phyloP scores from a whole-genome alignment of 2,888 invertebrate genomes.

The Watsonalla cultraria region DNA sequence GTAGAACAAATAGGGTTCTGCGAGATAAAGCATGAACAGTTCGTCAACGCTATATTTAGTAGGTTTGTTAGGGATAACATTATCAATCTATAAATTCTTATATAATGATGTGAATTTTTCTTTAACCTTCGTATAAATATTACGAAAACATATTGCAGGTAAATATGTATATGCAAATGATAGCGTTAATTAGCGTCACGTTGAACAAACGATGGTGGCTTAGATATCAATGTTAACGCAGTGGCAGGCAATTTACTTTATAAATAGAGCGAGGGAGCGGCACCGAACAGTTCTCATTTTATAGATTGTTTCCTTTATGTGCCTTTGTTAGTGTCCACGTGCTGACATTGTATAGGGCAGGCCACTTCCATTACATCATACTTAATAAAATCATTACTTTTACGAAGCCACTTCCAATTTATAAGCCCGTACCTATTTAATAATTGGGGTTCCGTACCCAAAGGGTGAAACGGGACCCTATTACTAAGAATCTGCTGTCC shows the following conservation, averaged over 20 bases:
- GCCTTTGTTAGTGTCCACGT: slow-evolving; percentile 10
- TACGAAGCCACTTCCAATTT: not conserved
- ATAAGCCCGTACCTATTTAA: not conserved
- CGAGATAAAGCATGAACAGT: not conserved
- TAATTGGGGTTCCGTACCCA: not conserved
- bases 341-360: slow-evolving; percentile 11
- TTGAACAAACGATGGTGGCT: slow-evolving; percentile 53
- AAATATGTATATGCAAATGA: slow-evolving; percentile 6
- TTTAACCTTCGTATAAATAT: no score
- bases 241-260: slow-evolving; percentile 67
- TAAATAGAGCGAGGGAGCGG: slow-evolving; percentile 71
- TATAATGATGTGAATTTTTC: no score
- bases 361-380: slow-evolving; percentile 6
- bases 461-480: no score
- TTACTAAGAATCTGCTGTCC: no score
- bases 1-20: not conserved
- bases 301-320: slow-evolving; percentile 55
- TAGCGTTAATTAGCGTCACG: slow-evolving; percentile 27
- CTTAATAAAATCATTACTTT: not conserved
- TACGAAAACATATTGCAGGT: no score
- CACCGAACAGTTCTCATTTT: slow-evolving; percentile 62
- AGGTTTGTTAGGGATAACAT: no score
- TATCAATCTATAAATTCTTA: no score
- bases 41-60: not conserved
- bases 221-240: slow-evolving; percentile 57